These are phyloP conservation scores for Lasioglossum morio DNA, from an alignment of 2,888 invertebrate species.

Conservation along the genomic window DNA sequence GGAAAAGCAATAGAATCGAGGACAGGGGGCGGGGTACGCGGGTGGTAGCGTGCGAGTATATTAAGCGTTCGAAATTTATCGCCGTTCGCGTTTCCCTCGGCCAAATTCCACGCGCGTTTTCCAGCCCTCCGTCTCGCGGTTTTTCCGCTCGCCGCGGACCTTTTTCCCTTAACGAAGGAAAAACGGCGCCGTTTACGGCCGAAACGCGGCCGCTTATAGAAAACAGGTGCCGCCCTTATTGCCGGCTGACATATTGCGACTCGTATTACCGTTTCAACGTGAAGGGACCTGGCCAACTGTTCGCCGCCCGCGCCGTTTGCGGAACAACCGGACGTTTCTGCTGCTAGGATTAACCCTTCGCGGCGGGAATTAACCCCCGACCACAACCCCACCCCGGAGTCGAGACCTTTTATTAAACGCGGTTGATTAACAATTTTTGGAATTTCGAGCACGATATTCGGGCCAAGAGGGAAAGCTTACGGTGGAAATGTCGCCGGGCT, in stretches of 20 bases:
- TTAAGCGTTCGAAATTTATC: conserved; percentile 80
- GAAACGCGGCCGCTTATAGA: conserved; percentile 53
- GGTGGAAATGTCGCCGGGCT: background rate
- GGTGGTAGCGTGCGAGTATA: conserved; percentile 67
- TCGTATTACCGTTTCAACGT: conserved; percentile 32
- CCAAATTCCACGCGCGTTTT: conserved; percentile 65
- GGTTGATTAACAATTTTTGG: conserved; percentile 30
- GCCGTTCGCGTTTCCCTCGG: conserved; percentile 70
- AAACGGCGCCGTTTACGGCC: conserved; percentile 62
- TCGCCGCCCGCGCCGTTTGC: background rate
- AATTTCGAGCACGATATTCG: background rate
- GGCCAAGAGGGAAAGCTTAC: background rate
- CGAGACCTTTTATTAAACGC: conserved; percentile 35
- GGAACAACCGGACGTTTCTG: conserved; percentile 28
- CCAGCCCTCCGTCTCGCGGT: background rate
- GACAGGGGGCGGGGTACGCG: background rate
- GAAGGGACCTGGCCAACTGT: conserved; percentile 1
- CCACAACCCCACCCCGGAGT: background rate
- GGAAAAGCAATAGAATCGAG: conserved; percentile 34
- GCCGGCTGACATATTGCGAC: conserved; percentile 50
- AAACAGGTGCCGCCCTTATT: conserved; percentile 57
- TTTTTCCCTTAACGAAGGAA: conserved; percentile 71
- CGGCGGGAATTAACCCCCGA: conserved; percentile 17
- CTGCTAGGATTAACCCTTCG: conserved; percentile 18
- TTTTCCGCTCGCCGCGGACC: conserved; percentile 28